phyloP scores from a whole-genome alignment of 2,888 invertebrate genomes.

The Xestia rhomboidea region DNA sequence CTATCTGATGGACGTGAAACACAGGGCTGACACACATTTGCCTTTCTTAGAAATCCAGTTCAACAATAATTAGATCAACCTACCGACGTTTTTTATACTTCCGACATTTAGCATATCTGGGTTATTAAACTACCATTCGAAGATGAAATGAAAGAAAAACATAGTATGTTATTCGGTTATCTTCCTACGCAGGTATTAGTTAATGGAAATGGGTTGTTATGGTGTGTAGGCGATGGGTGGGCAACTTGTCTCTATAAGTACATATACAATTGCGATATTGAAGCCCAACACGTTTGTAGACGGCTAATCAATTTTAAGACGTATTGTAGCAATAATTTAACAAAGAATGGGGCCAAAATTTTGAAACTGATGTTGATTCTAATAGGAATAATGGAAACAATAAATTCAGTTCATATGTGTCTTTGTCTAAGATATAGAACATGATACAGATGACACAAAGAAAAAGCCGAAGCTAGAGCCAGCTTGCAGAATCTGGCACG shows the following conservation, averaged over 20 bases:
- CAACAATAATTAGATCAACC: constrained; percentile 38
- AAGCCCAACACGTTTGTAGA: constrained; percentile 17
- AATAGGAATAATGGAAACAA: constrained; percentile 5
- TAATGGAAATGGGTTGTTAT: constrained; percentile 48
- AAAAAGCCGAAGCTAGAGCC: constrained; percentile 6
- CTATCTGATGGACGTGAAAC: constrained; percentile 69
- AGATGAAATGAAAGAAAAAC: constrained; percentile 38
- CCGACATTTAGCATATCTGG: constrained; percentile 44
- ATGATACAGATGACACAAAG: neutral
- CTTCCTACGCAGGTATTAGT: constrained; percentile 53
- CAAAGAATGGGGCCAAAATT: neutral
- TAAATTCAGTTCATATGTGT: neutral
- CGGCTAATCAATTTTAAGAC: constrained; percentile 24
- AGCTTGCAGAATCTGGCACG: constrained; percentile 45
- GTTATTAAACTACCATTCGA: constrained; percentile 39
- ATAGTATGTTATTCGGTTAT: constrained; percentile 21
- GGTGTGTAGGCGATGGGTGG: constrained; percentile 55
- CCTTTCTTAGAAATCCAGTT: constrained; percentile 46
- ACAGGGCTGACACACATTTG: constrained; percentile 59
- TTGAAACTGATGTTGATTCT: neutral
- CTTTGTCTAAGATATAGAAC: neutral
- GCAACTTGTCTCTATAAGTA: constrained; percentile 35
- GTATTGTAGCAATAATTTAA: constrained; percentile 8
- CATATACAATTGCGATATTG: constrained; percentile 37
- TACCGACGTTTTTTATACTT: constrained; percentile 35